Evolutionary conservation across 2,113 vertebrate genomes (phyloP), one percentile per base, ranked within the genome.

Genomic region (Ifrita kowaldi): DNA sequence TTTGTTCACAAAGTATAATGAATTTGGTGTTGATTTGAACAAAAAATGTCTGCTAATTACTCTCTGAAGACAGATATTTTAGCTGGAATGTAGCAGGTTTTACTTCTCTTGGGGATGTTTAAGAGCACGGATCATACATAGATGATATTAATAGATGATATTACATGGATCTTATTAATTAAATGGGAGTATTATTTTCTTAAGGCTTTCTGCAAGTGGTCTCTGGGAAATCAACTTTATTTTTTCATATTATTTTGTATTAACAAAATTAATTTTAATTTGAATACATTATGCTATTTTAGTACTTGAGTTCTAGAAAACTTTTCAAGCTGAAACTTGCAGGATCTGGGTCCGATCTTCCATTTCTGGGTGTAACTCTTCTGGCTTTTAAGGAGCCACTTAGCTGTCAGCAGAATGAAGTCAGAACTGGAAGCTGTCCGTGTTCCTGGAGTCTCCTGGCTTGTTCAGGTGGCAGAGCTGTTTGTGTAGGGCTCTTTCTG

Each of bases 61-160:
- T 97, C 44, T 71, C 37, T 67, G 26, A 73, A 65, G 81, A 77
- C 23, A 37, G 84, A 74, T 93, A 83, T 87, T 96, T 96, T 91
- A 88, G 24, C 46, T 67, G 81, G 77, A 94, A 76, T 85, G 12
- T 26, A 30, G 13, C 87, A 70, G n/a, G 42, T 79, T 95, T 96
- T 47, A 17, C 9, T 89, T n/a, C 76, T 65, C 24, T 76, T 78
- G 32, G 46, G 84, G 39, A 32, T 63, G 46, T 13, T 74, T 35
- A 88, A 50, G 78, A 82, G 23, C 13, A 30, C 8, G 59, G 17
- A 63, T 53, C 33, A 35, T 71, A 30, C 44, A 30, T 15, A 52
- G 30, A 16, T 85, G 24, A 82, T 50, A 57, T 71, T 79, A 80
- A 8, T 81, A 46, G 32, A 57, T 62, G 23, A 77, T 52, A 28